Evolutionary conservation across 2,888 invertebrate species (phyloP), one percentile per base, ranked within the genome.

Genomic region (Seladonia tumulorum): DNA sequence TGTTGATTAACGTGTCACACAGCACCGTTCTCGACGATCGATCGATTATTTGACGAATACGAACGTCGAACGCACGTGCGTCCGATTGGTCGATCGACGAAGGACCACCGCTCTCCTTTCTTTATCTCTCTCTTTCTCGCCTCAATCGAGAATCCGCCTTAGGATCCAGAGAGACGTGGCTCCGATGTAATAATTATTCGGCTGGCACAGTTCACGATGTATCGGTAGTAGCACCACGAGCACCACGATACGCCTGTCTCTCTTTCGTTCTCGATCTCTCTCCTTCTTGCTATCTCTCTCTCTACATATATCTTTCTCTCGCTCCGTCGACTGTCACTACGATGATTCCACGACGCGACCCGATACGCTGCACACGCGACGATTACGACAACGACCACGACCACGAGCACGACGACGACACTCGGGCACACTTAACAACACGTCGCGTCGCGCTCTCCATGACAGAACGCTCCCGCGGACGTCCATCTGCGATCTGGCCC

Each of bases 391-490:
- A 81, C 70, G 82, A 79, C 86, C 53, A 81, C 78, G 76, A 80
- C 82, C 82, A 81, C 80, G 76, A 80, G 82, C 82, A 80, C 82
- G 81, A 79, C 82, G 78, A 88, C 88, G 84, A 89, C 74, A 80
- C 83, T 86, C 83, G 86, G 83, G 83, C 89, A 79, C 77, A 83
- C 85, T 85, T 85, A 68, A 87, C 77, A 75, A 88, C 86, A 88
- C 87, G 83, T 78, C 87, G 87, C 85, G 87, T 87, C 82, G 79
- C 74, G 79, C 88, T 88, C 90, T 89, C 93, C 91, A 91, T 90
- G 92, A 93, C 92, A 91, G 90, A 91, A 91, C 93, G 88, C 89
- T 90, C 93, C 84, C 90, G 91, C 90, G 91, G 85, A 91, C 92
- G 88, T 90, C 92, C 93, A 91, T 92, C 91, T 89, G 92, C 90